Evolutionary conservation across 2,113 vertebrate genomes (phyloP).

Genomic region (Petaurus breviceps): DNA sequence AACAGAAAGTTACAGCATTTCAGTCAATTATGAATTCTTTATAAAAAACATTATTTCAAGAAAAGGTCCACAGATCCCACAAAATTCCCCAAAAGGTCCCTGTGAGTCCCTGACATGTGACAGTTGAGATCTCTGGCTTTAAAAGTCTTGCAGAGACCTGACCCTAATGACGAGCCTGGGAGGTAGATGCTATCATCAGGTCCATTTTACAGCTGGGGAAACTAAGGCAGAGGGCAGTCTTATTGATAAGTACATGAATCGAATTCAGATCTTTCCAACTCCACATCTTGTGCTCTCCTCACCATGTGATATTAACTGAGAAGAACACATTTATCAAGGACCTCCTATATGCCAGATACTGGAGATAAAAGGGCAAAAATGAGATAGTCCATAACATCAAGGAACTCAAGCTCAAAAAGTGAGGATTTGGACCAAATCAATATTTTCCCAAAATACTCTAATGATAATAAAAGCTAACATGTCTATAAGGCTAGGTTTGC

Average conservation of each 20-base stretch:
- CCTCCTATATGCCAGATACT: background rate
- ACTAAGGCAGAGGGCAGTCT: background rate
- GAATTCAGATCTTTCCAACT: background rate
- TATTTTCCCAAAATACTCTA: background rate
- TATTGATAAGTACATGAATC: background rate
- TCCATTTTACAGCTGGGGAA: background rate
- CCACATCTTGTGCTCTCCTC: background rate
- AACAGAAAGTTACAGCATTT: background rate
- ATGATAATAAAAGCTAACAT: background rate
- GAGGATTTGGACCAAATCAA: background rate
- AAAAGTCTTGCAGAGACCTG: background rate
- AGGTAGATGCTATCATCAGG: background rate
- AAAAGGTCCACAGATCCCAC: background rate
- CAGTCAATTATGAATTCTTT: background rate
- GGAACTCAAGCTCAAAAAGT: background rate
- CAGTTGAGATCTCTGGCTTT: background rate
- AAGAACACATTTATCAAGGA: background rate
- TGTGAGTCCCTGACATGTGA: rapidly evolving
- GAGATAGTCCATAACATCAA: background rate
- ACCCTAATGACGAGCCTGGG: background rate
- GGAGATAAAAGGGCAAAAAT: background rate
- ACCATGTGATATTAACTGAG: background rate
- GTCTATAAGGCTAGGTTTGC: background rate
- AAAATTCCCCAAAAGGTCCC: background rate
- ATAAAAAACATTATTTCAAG: background rate